Evolutionary conservation across 2,797 vertebrate species (phyloP).

Genomic region (Orestias chungarensis): DNA sequence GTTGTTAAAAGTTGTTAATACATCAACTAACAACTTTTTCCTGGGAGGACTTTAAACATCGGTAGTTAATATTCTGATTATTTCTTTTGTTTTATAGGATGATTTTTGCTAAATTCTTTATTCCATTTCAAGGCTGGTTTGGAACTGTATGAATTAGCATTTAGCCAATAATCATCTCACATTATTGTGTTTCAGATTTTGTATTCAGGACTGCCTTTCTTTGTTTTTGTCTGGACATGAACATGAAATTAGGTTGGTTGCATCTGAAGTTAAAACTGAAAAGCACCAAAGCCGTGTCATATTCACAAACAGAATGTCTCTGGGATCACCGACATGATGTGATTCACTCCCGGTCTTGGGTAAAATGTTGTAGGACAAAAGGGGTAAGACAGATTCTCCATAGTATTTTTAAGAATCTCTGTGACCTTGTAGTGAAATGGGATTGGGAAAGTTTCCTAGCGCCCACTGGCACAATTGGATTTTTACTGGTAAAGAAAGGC

Average conservation of each 20-base stretch:
- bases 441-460: conserved; percentile 50
- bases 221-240: conserved; percentile 20
- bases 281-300: conserved; percentile 46
- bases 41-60: neutral
- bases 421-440: conserved; percentile 72
- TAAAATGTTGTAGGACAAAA: conserved; percentile 46
- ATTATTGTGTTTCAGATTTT: conserved; percentile 9
- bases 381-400: conserved; percentile 33
- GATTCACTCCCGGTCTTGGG: conserved; percentile 55
- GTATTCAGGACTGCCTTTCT: conserved; percentile 13
- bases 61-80: no score
- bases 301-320: conserved; percentile 42
- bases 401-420: conserved; percentile 45
- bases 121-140: neutral
- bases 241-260: conserved; percentile 36
- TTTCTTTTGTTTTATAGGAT: no score
- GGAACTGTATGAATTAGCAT: no score
- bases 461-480: conserved; percentile 68
- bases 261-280: conserved; percentile 27
- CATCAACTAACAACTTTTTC: neutral
- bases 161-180: conserved; percentile 16
- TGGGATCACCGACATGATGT: conserved; percentile 32
- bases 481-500: conserved; percentile 41
- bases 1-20: no score
- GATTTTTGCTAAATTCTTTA: neutral